Evolutionary conservation across 2,797 vertebrate species (phyloP), one percentile per base, ranked within the genome.

Genomic region (Diceros bicornis): DNA sequence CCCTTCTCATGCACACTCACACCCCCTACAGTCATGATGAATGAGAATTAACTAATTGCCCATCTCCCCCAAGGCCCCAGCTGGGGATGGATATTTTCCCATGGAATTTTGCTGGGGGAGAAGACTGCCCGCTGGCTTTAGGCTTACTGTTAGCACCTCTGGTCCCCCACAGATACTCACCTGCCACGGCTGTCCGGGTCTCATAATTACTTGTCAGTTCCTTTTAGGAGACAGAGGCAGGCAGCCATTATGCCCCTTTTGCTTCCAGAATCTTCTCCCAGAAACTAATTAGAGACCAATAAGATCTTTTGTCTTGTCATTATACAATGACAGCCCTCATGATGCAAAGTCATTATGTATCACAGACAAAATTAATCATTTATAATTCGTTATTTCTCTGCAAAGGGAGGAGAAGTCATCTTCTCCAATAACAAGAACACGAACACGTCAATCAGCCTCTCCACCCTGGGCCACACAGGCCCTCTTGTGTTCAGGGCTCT

Each of bases 331-430:
- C 50, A 74, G 47, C 32, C 29, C 2, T 62, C 21, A 59, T 12
- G 32, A 92, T 64, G 79, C 55, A 62, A 92, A 82, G 78, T 77
- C 69, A 68, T 89, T 82, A 66, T 87, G 83, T 47, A 89, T 74
- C 50, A 69, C 34, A 92, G 82, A 68, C 29, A 68, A 91, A 74
- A 94, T 92, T 72, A 93, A 83, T 92, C 88, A 94, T 86, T 94
- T 94, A 93, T 91, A 50, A 88, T 90, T 32, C 72, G 11, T 71
- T 93, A 91, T 79, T 96, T 96, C 61, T 88, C 64, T 71, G 55
- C 29, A 88, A 82, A 95, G 57, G 50, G 55, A 78, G 64, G 32
- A 68, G 62, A 93, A 75, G 34, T 44, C 34, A 61, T 41, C 41
- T 75, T 84, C 27, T 84, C 44, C 44, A 91, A 34, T 44, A 82